Percentiles rank a stretch among this genome's conserved stretches.
Evolutionary conservation across 1,140 invertebrate species (phyloP).

Genomic region (Brachionus sp.): DNA sequence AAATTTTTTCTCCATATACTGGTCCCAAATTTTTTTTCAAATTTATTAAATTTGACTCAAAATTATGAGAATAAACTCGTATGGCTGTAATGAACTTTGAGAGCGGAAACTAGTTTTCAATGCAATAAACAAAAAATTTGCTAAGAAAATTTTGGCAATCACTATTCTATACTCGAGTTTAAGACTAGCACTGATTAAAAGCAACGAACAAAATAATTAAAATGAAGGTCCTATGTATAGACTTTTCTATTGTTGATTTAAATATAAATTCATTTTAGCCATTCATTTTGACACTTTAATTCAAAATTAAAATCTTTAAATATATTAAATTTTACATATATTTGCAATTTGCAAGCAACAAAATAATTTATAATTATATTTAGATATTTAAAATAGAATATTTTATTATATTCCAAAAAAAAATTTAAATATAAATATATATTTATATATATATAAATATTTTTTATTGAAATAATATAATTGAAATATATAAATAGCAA

Average conservation of each 20-base stretch:
- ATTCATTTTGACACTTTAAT: background rate
- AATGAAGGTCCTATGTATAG: background rate
- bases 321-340: conserved; percentile 32
- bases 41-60: too few species aligned
- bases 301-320: background rate
- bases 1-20: too few species aligned
- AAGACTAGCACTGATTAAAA: background rate
- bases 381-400: background rate
- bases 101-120: too few species aligned
- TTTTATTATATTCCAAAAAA: conserved; percentile 14
- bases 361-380: conserved; percentile 42
- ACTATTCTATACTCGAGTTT: background rate
- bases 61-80: too few species aligned
- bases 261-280: background rate
- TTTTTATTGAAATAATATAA: background rate
- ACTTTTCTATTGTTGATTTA: background rate
- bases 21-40: too few species aligned
- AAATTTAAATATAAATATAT: background rate
- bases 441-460: background rate
- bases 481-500: background rate
- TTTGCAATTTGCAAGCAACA: conserved; percentile 30
- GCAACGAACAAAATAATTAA: background rate
- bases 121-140: background rate
- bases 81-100: too few species aligned
- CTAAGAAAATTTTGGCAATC: background rate